phyloP scores from a whole-genome alignment of 2,888 invertebrate species.

The Archips crataeganus region DNA sequence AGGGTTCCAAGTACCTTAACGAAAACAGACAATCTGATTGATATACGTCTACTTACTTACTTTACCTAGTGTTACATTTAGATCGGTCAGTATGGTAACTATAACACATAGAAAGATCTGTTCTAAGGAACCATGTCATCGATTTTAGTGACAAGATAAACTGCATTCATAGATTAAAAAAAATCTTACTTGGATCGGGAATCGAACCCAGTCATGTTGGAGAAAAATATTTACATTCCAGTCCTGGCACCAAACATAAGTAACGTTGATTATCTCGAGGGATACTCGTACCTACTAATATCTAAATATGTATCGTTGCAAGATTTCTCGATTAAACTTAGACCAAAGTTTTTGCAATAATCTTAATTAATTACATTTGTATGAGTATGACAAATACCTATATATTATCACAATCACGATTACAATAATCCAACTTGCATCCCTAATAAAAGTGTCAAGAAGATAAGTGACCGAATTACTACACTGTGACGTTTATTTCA shows the following conservation, averaged over 20 bases:
- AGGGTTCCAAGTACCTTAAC: conserved; percentile 90
- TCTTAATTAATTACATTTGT: neutral
- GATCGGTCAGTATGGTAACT: no score
- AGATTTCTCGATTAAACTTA: neutral
- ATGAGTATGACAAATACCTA: neutral
- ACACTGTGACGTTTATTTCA: neutral
- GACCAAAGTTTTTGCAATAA: neutral
- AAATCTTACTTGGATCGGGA: no score
- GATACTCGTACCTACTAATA: neutral
- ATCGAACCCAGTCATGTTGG: no score
- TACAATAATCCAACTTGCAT: neutral
- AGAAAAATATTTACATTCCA: no score
- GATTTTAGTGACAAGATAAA: no score
- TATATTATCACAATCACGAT: conserved; percentile 15
- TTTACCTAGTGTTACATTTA: no score
- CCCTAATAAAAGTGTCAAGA: conserved; percentile 17
- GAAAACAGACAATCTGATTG: neutral
- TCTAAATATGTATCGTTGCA: neutral
- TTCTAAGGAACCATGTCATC: no score
- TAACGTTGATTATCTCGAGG: neutral
- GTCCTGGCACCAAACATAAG: neutral
- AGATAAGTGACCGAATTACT: conserved; percentile 17
- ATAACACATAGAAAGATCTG: no score
- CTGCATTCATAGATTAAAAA: no score
- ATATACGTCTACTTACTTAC: no score